Evolutionary conservation across 2,797 vertebrate genomes (phyloP), one percentile per base, ranked within the genome.

Genomic region (Enteromius afrohamiltoni): DNA sequence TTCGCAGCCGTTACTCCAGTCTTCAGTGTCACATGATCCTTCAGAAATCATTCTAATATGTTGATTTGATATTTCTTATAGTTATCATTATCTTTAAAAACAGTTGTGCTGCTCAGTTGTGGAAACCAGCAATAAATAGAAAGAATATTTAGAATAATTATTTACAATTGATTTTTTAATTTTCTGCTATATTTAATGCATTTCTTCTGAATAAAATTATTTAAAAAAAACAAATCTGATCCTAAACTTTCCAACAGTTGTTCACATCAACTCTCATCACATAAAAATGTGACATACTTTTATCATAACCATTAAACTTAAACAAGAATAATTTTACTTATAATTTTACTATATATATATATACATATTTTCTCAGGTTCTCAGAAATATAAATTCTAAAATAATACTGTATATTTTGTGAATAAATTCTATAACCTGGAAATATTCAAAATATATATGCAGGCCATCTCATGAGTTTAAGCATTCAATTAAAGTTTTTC

Each of bases 291-390:
- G 10, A 49, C 8, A 29, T 23, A 34, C 5, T 53, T 10, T 73
- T 51, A 53, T 53, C 47, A 74, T 14, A 14, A n/a, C 17, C n/a
- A 34, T 34, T 34, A n/a, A 34, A 53, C 17, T n/a, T 42, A 51
- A 51, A 73, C 45, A 31, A 51, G 16, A 73, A 51, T 73, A 26
- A 3, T 21, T 0, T 37, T 75, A 75, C 19, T n/a, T n/a, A 51
- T 73, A 26, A 3, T 21, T 0, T 37, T 75, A 75, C 19, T n/a
- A 34, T 34, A 34, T 34, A 34, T 5, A 34, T 34, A 34, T 5
- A 5, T 5, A 73, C n/a, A 51, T 14, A 23, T 60, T 71, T 47
- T 14, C 68, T 81, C 53, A 81, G 68, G 53, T 80, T 71, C 53
- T 37, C 68, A 60, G 40, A 49, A 19, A 65, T 65, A 34, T 17